Evolutionary conservation across 2,113 vertebrate species (phyloP).

Genomic region (Phyllostomus discolor): DNA sequence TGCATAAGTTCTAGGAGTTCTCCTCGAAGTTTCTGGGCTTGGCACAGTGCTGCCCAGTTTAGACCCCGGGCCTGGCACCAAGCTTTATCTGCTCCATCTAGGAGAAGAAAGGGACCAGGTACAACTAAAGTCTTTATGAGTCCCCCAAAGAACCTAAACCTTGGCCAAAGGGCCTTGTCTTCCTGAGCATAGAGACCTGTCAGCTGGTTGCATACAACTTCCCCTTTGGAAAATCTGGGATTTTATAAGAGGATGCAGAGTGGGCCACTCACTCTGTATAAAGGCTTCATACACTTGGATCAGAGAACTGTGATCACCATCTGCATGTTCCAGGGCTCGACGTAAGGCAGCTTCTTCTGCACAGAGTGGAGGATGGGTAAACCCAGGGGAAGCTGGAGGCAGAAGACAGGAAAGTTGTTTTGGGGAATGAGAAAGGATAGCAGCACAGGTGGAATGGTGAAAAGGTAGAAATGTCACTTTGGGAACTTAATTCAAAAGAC

Average conservation of each 20-base stretch:
- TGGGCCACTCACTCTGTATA: constrained; percentile 84
- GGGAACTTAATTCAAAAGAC: constrained; percentile 21
- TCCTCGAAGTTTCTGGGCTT: constrained; percentile 85
- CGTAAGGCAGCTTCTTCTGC: constrained; percentile 83
- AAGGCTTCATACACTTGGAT: constrained; percentile 89
- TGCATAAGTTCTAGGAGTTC: constrained; percentile 95
- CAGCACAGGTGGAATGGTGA: neutral
- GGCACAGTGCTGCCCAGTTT: constrained; percentile 81
- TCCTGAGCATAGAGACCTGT: neutral
- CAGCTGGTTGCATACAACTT: neutral
- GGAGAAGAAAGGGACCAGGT: neutral
- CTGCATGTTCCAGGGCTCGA: constrained; percentile 82
- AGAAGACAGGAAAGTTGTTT: neutral
- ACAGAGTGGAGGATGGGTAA: constrained; percentile 73
- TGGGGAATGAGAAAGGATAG: neutral
- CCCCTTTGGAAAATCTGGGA: neutral
- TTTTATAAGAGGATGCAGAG: neutral
- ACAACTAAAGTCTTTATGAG: neutral
- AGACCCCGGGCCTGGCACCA: constrained; percentile 91
- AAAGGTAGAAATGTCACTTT: neutral
- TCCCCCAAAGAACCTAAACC: neutral
- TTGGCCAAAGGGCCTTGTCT: neutral
- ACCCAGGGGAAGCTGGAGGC: constrained; percentile 85
- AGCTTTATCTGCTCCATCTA: constrained; percentile 87
- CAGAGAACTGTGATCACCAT: constrained; percentile 90